Evolutionary conservation across 2,888 invertebrate genomes (phyloP).

Genomic region (Invenusta paracnida): DNA sequence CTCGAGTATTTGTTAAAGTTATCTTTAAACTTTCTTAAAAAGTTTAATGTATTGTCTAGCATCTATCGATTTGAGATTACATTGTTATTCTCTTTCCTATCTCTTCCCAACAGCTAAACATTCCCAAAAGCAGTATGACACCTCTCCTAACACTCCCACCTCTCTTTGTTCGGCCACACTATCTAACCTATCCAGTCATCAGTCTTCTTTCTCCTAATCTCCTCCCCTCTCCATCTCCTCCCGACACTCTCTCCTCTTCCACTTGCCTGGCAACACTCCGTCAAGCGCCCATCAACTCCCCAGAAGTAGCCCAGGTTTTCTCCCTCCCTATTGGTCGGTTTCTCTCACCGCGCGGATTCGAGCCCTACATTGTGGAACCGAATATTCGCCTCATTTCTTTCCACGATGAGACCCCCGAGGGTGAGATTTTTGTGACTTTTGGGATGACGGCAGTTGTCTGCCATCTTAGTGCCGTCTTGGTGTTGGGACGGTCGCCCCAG

Average conservation of each 20-base stretch:
- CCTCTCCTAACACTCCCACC: background rate
- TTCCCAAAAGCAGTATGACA: background rate
- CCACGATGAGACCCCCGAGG: background rate
- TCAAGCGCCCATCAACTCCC: background rate
- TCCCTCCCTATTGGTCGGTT: background rate
- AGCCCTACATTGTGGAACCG: background rate
- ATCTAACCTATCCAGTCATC: background rate
- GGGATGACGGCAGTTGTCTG: slow-evolving; percentile 24
- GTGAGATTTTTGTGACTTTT: background rate
- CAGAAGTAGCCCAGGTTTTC: slow-evolving; percentile 13
- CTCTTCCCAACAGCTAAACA: background rate
- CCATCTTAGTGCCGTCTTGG: background rate
- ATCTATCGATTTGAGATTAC: too few species aligned
- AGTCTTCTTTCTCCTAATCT: background rate
- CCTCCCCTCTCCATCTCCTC: background rate
- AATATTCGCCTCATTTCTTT: background rate
- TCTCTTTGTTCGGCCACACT: background rate
- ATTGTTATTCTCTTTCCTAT: too few species aligned
- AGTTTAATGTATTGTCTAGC: too few species aligned
- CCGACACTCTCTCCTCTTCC: background rate
- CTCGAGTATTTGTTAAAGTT: too few species aligned
- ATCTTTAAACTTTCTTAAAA: too few species aligned
- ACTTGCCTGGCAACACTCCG: background rate
- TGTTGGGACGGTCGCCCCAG: background rate
- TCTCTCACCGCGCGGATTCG: background rate